Evolutionary conservation across 2,113 vertebrate species (phyloP).

Genomic region (Propithecus coquereli): DNA sequence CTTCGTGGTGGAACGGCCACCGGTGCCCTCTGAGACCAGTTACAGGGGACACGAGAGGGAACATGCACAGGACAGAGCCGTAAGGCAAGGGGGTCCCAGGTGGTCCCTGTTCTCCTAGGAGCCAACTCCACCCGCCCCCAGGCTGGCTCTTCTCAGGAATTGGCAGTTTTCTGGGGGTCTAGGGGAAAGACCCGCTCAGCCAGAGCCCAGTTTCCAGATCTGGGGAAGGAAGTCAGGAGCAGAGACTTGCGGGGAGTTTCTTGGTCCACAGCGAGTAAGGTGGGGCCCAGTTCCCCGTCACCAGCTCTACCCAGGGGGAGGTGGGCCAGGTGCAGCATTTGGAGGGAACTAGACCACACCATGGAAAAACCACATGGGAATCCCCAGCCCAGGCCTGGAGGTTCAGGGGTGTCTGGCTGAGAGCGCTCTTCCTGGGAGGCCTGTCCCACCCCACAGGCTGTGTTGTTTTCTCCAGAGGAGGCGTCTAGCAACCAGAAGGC

Average conservation of each 20-base stretch:
- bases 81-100: too few species aligned
- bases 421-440: background rate
- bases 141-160: background rate
- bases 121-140: rapidly evolving
- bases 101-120: background rate
- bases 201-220: background rate
- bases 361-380: background rate
- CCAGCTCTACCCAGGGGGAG: background rate
- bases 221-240: background rate
- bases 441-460: background rate
- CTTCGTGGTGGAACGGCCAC: background rate
- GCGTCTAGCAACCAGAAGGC: background rate
- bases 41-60: too few species aligned
- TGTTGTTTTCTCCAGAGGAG: background rate
- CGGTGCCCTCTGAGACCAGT: background rate
- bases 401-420: background rate
- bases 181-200: background rate
- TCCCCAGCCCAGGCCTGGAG: background rate
- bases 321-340: background rate
- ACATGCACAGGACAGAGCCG: too few species aligned
- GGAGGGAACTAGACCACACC: background rate
- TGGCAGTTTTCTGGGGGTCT: background rate
- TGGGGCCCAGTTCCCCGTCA: too few species aligned
- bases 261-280: background rate
- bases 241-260: background rate